Percentiles rank a stretch among this genome's conserved stretches.
Evolutionary conservation across 2,113 vertebrate genomes (phyloP).

Genomic region (Salvelinus namaycush): DNA sequence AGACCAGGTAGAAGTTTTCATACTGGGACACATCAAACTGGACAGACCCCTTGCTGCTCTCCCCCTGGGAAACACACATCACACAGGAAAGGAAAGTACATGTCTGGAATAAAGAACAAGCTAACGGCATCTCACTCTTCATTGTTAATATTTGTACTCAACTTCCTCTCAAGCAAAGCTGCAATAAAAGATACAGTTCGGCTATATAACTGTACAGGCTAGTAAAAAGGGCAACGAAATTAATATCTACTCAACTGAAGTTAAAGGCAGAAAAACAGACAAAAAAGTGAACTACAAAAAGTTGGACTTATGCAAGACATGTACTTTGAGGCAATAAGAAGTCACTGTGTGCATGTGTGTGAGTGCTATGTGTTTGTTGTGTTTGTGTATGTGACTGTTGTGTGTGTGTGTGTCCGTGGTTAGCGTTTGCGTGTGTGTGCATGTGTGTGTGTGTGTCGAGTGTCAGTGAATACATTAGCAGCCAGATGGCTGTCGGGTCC

Average conservation of each 20-base stretch:
- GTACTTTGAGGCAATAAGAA: no score
- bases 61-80: conserved; percentile 64
- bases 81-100: not conserved
- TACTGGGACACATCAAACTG: conserved; percentile 73
- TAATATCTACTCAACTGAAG: no score
- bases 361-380: not conserved
- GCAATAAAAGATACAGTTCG: no score
- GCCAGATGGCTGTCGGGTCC: conserved; percentile 52
- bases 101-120: not conserved
- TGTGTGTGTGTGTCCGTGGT: not conserved
- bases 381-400: not conserved
- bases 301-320: not conserved
- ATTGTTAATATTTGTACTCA: no score
- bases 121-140: no score
- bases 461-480: conserved; percentile 31
- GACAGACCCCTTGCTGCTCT: conserved; percentile 10
- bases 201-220: no score
- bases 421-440: not conserved
- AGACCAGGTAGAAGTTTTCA: conserved; percentile 82
- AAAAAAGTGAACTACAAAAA: not conserved
- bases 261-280: no score
- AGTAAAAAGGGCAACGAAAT: no score
- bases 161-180: no score
- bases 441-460: conserved; percentile 4
- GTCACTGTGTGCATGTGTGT: no score